Evolutionary conservation across 2,797 vertebrate genomes (phyloP).

Genomic region (Cyprinodon diabolis): DNA sequence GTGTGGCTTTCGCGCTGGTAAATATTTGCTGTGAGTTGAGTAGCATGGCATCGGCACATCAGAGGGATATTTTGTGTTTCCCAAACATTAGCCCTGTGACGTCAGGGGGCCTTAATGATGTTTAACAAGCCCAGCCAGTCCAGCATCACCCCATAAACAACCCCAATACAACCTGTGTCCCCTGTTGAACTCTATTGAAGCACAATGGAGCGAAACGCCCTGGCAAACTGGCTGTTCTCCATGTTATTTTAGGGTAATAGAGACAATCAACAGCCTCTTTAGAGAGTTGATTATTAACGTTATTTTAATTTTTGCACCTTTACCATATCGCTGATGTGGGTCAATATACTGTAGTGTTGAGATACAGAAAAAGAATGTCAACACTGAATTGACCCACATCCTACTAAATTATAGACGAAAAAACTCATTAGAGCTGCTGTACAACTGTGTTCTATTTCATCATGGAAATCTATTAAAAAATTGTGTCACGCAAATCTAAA

Average conservation of each 20-base stretch:
- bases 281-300: constrained; percentile 29
- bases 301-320: constrained; percentile 40
- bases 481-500: no score
- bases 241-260: constrained; percentile 50
- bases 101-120: constrained; percentile 75
- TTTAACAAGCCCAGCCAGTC: constrained; percentile 76
- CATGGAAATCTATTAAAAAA: neutral
- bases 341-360: constrained; percentile 16
- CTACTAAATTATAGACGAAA: constrained; percentile 65
- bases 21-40: constrained; percentile 84
- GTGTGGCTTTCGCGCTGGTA: constrained; percentile 74
- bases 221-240: constrained; percentile 53
- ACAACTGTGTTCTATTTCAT: neutral
- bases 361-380: constrained; percentile 36
- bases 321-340: constrained; percentile 18
- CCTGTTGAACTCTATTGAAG: constrained; percentile 54
- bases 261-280: constrained; percentile 23
- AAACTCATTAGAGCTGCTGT: constrained; percentile 62
- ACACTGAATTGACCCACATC: constrained; percentile 5
- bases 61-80: constrained; percentile 78
- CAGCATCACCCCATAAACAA: constrained; percentile 77
- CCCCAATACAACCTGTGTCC: constrained; percentile 62
- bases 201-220: constrained; percentile 56
- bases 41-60: constrained; percentile 77
- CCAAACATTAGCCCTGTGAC: constrained; percentile 78